Evolutionary conservation across 2,797 vertebrate genomes (phyloP).

Genomic region (Momotus momota): DNA sequence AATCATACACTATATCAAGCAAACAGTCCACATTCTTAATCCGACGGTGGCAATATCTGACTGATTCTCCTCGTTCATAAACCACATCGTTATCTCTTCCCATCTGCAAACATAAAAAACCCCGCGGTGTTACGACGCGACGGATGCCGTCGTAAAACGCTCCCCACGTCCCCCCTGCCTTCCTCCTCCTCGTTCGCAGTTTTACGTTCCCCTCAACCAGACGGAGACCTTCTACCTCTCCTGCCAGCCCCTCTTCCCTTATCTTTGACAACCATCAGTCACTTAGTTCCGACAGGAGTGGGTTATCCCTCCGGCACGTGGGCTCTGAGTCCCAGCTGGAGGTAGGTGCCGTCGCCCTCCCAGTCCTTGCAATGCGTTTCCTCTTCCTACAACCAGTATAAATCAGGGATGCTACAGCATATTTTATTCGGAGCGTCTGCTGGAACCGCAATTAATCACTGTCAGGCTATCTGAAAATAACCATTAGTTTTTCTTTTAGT

Average conservation of each 20-base stretch:
- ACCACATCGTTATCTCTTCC: not conserved
- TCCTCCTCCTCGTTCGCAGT: not conserved
- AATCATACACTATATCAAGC: slow-evolving; percentile 12
- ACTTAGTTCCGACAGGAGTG: accelerated
- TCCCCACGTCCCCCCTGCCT: not conserved
- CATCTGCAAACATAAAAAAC: not conserved
- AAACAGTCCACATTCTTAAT: not conserved
- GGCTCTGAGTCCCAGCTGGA: not conserved
- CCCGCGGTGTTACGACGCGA: not conserved
- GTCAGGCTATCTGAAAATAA: slow-evolving; percentile 22
- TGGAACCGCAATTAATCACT: slow-evolving; percentile 55
- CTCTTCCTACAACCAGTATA: not conserved
- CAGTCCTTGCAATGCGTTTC: not conserved
- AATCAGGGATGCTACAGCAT: slow-evolving; percentile 19
- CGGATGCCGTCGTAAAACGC: not conserved
- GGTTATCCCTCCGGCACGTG: not conserved
- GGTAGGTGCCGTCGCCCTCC: not conserved
- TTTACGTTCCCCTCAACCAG: not conserved
- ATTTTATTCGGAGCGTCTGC: slow-evolving; percentile 47
- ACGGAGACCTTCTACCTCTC: not conserved
- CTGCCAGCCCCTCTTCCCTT: not conserved
- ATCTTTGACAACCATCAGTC: not conserved
- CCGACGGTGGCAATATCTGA: not conserved
- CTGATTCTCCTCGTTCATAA: not conserved
- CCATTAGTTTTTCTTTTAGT: slow-evolving; percentile 23